These are phyloP conservation scores for Numida meleagris DNA, from an alignment of 2,113 vertebrate genomes.

Conservation along the genomic window DNA sequence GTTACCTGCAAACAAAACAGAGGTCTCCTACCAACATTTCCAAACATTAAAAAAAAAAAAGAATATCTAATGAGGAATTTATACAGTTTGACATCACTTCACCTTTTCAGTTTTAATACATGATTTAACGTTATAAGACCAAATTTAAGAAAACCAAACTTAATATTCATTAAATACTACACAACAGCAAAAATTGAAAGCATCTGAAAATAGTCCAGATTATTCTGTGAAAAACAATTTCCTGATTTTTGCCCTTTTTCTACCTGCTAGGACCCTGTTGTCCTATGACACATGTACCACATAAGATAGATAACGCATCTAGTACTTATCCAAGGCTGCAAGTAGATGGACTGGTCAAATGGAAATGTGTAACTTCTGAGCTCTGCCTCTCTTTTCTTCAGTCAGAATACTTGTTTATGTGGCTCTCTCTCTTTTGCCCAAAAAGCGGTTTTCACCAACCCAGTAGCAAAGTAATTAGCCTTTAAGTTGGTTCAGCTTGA, in stretches of 20 bases:
- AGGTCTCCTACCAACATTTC: neutral
- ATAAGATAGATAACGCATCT: neutral
- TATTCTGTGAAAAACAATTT: neutral
- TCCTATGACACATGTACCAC: neutral
- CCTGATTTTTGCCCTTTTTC: neutral
- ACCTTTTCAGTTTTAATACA: neutral
- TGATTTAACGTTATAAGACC: neutral
- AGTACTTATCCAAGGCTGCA: neutral
- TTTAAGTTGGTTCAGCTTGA: neutral
- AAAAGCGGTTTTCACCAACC: neutral
- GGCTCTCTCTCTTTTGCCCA: neutral
- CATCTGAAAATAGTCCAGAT: neutral
- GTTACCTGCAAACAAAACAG: conserved; percentile 84
- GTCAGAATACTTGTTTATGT: neutral
- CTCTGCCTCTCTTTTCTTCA: neutral
- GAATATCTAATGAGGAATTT: neutral
- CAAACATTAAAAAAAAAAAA: neutral
- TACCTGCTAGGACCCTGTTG: neutral
- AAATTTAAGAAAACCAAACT: neutral
- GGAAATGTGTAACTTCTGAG: neutral
- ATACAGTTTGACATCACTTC: neutral
- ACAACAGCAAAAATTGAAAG: neutral
- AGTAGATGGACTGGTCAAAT: neutral
- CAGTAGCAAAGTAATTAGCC: neutral
- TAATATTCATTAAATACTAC: neutral